Conservation (phyloP, 1,140 invertebrate species). For the Charaxes varanes region DNA sequence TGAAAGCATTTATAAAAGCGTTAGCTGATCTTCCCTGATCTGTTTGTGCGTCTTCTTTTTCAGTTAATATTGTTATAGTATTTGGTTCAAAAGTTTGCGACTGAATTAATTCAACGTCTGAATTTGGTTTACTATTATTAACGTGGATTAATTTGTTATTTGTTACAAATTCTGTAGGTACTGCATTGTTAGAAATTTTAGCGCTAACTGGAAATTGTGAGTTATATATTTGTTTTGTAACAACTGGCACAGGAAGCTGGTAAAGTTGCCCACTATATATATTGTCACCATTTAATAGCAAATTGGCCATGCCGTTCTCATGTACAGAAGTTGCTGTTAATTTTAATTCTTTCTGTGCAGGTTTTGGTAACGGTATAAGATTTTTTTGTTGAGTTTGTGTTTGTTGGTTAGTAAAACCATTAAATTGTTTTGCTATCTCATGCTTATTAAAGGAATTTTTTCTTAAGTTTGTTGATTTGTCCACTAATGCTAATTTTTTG, state of each 20-base stretch:
- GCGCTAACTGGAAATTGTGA: slow-evolving; percentile 20
- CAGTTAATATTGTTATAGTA: not conserved
- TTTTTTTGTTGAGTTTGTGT: slow-evolving; percentile 14
- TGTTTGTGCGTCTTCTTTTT: not conserved
- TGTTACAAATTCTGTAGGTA: not conserved
- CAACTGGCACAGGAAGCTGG: slow-evolving; percentile 51
- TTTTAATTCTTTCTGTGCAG: slow-evolving; percentile 14
- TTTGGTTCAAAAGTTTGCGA: slow-evolving; percentile 21
- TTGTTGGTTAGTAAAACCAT: slow-evolving; percentile 12
- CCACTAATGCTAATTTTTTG: slow-evolving; percentile 6
- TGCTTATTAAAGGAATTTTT: too few species aligned
- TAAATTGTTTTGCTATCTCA: too few species aligned
- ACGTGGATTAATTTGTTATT: not conserved
- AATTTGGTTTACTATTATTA: slow-evolving; percentile 16
- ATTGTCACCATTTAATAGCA: slow-evolving; percentile 27
- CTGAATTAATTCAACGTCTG: slow-evolving; percentile 41
- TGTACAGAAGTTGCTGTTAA: slow-evolving; percentile 5
- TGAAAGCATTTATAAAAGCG: slow-evolving; percentile 25
- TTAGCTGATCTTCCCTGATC: slow-evolving; percentile 16
- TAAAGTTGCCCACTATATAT: slow-evolving; percentile 63
- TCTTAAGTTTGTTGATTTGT: too few species aligned
- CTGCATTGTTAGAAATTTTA: slow-evolving; percentile 11
- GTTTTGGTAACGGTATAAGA: slow-evolving; percentile 4
- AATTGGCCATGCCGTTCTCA: slow-evolving; percentile 16
- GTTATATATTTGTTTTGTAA: slow-evolving; percentile 55